Percentiles rank a stretch among this genome's conserved stretches.
Conservation (phyloP, 2,113 vertebrate genomes). For the Scophthalmus maximus region DNA sequence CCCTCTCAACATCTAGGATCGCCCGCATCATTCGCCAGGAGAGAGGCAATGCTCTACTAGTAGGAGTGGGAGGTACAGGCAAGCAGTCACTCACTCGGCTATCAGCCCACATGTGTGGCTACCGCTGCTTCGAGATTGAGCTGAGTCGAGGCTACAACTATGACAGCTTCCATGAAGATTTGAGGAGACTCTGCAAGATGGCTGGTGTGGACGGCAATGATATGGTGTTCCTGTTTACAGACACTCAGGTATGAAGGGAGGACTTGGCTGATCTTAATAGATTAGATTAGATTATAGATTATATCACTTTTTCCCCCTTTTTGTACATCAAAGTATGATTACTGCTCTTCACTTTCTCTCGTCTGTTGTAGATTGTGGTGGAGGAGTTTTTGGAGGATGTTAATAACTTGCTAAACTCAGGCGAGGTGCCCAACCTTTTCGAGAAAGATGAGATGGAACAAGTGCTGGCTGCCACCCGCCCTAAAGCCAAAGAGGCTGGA, state of each 20-base stretch:
- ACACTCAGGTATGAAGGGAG: slow-evolving; percentile 84
- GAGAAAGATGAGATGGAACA: slow-evolving; percentile 88
- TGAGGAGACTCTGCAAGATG: slow-evolving; percentile 88
- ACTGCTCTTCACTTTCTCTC: background rate
- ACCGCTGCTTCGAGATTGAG: slow-evolving; percentile 89
- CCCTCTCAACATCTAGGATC: slow-evolving; percentile 76
- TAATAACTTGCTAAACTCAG: slow-evolving; percentile 89
- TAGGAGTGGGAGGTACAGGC: slow-evolving; percentile 90
- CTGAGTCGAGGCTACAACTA: slow-evolving; percentile 89
- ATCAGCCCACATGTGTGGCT: slow-evolving; percentile 88
- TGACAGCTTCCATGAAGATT: slow-evolving; percentile 88
- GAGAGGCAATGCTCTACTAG: slow-evolving; percentile 88
- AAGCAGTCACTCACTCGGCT: slow-evolving; percentile 90
- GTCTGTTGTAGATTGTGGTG: slow-evolving; percentile 80
- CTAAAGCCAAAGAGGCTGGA: slow-evolving; percentile 86
- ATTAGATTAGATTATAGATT: too few species aligned
- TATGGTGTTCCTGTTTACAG: slow-evolving; percentile 92
- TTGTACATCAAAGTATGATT: background rate
- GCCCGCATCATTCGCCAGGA: slow-evolving; percentile 91
- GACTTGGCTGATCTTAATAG: background rate
- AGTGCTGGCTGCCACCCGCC: slow-evolving; percentile 83
- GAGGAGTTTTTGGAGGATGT: slow-evolving; percentile 88
- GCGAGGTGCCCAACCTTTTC: slow-evolving; percentile 88
- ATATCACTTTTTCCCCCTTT: too few species aligned
- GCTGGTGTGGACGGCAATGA: slow-evolving; percentile 87